Evolutionary conservation across 2,888 invertebrate species (phyloP), one percentile per base, ranked within the genome.

Genomic region (Agapetus fuscipes): DNA sequence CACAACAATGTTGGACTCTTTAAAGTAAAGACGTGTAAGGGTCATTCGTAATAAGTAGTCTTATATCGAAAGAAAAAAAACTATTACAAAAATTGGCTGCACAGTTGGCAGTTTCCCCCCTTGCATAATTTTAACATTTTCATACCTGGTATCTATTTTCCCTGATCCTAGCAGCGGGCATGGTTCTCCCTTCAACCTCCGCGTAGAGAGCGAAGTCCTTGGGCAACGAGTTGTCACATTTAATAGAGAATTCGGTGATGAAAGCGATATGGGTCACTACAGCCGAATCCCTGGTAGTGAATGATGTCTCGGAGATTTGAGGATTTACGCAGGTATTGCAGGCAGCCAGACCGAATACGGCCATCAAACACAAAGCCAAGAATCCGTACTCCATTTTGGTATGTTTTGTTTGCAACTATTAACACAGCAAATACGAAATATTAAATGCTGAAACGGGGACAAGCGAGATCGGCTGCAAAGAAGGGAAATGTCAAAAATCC

Each of bases 201-300:
- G 94, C 95, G 60, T 91, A 94, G 40, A 95, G 64, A 24, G 82
- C 81, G 48, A 84, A 74, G 56, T 75, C 77, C 46, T 74, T 76
- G 41, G 71, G 66, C 51, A 71, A 51, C 3, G 69, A 65, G 50
- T 80, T 78, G 50, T 72, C 74, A 57, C 96, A 96, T 56, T 82
- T 80, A 29, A 96, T 66, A 7, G 80, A 73, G 64, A 96, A 94
- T 62, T 95, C 91, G 10, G 86, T 80, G 52, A 96, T 83, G 62
- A 88, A 90, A 1, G 91, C 94, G 50, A 95, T 86, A 58, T 78
- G 84, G 48, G 85, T 83, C 9, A 96, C 80, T 45, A 95, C 79
- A 32, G 93, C 89, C 0, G 89, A 90, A 69, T 97, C 96, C 60
- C 83, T 77, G 12, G 94, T 94, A 31, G 93, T 90, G 62, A 93